phyloP scores from a whole-genome alignment of 2,797 vertebrate genomes.

The Silurus lanzhouensis region DNA sequence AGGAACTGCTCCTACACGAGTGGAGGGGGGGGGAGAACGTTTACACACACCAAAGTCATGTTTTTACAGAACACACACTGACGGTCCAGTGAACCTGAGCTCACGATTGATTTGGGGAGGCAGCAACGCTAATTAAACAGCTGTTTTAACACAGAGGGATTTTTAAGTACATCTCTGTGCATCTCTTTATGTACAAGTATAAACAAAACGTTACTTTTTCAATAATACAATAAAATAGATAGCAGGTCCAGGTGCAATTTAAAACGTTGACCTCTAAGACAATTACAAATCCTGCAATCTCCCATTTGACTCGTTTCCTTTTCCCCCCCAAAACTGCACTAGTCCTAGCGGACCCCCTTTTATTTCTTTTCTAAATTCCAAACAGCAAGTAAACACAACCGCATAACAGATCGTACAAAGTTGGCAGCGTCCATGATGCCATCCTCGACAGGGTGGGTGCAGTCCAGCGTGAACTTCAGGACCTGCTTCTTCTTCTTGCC shows the following conservation, averaged over 20 bases:
- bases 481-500: conserved; percentile 97
- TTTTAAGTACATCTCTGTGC: not conserved
- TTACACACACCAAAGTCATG: not conserved
- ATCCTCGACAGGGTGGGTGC: conserved; percentile 97
- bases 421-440: conserved; percentile 99
- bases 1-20: conserved; percentile 89
- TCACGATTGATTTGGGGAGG: not conserved
- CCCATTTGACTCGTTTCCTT: too few species aligned
- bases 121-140: not conserved
- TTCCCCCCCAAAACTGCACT: not conserved
- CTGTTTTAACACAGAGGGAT: not conserved
- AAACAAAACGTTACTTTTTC: not conserved
- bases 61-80: not conserved
- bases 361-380: not conserved
- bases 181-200: not conserved
- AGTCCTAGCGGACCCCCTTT: not conserved
- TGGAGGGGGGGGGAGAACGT: not conserved
- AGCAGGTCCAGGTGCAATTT: not conserved
- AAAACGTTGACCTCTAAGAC: not conserved
- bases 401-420: conserved; percentile 80
- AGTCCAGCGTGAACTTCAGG: conserved; percentile 95
- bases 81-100: not conserved
- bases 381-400: too few species aligned
- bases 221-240: not conserved
- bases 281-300: too few species aligned